Base-by-base conservation (phyloP, 1,140 invertebrate species). In the Drosophila suzukii region DNA sequence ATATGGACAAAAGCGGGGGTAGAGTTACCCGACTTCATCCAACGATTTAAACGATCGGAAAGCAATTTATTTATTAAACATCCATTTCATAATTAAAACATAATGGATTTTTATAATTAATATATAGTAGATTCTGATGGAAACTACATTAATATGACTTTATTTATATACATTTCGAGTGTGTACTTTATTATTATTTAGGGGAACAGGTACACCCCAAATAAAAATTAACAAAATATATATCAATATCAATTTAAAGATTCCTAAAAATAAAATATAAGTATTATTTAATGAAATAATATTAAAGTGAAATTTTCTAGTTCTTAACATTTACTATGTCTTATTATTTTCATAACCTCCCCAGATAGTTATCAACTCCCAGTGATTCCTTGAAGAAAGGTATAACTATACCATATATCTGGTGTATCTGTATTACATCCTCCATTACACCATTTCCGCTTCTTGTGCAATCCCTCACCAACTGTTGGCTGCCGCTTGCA, bases 401-500 rank as follows among this genome's bases (percentile, higher is more conserved):
- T 59, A 62, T 59, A 59, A 43, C 41, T 62, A 58, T 32, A 15
- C 12, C 20, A 13, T 15, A 56, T 32, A 34, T 44, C 11, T 68
- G 43, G 12, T 36, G 46, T 36, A 43, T 71, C 68, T 50, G 65
- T 71, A 57, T 71, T 60, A 74, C 68, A 74, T 51, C 58, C 49
- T 43, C 43, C 71, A 74, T 74, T 75, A 55, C 47, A 55, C 44
- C 57, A 50, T 74, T 75, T 72, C 68, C 32, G 36, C 20, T 74
- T 24, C 57, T 43, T 38, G 39, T 61, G 68, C 68, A 54, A 41
- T 41, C 17, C 41, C 56, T 70, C 65, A 41, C 38, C 36, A 75
- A 65, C 67, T 75, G 78, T 66, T 81, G 73, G 72, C 12, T 41
- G 32, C 32, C 32, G 38, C 58, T 68, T 81, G 68, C 78, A 81